Percentiles rank a stretch among this genome's conserved stretches.
Conservation (phyloP, 1,140 invertebrate species). For the Rhopalosiphum padi region DNA sequence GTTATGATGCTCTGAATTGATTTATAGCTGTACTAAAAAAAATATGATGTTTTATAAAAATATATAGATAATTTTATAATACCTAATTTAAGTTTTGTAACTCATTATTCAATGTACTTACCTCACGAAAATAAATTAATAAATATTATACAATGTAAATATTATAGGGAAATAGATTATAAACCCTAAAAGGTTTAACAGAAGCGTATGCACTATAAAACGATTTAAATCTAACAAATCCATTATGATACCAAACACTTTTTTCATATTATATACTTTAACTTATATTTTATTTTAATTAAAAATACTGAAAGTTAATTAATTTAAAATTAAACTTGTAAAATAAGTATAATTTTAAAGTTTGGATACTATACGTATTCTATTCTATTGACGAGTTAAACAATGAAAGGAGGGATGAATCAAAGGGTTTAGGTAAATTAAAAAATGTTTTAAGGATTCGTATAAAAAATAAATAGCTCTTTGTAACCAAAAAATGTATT, state of each 20-base stretch:
- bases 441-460: constrained; percentile 19
- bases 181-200: neutral
- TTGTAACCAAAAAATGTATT: neutral
- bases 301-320: neutral
- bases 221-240: neutral
- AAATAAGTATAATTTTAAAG: neutral
- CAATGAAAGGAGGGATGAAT: neutral
- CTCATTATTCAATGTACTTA: neutral
- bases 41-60: neutral
- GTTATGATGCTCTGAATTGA: neutral
- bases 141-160: neutral
- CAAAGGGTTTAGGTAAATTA: neutral
- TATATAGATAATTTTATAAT: neutral
- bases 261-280: neutral
- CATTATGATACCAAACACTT: neutral
- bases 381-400: neutral
- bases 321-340: neutral
- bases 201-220: neutral
- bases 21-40: neutral
- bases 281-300: neutral
- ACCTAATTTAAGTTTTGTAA: neutral
- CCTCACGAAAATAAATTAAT: neutral
- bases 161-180: neutral
- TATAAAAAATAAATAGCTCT: neutral
- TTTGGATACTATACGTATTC: neutral